These are phyloP conservation scores for Ceratosolen fusciceps DNA, from an alignment of 1,140 invertebrate species.

Conservation along the genomic window DNA sequence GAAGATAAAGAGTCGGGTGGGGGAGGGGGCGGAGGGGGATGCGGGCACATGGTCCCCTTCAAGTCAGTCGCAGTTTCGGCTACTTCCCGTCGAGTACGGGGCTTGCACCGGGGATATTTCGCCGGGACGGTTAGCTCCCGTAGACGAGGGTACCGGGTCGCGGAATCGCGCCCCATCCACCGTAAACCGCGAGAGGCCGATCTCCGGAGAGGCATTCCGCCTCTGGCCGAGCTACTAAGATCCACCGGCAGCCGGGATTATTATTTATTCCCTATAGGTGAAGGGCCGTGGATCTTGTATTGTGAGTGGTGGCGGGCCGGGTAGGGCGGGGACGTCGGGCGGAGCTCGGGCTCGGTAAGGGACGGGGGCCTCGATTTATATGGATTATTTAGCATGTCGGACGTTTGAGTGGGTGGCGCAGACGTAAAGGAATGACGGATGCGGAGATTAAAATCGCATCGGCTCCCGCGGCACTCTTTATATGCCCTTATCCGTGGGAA, in stretches of 20 bases:
- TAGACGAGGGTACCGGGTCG: not conserved
- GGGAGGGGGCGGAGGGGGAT: not conserved
- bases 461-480: not conserved
- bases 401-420: not conserved
- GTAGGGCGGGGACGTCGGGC: too few relatives aligned
- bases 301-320: too few relatives aligned
- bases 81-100: not conserved
- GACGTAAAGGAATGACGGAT: not conserved
- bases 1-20: slow-evolving; percentile 16
- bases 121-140: not conserved
- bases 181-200: not conserved
- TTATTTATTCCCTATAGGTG: too few relatives aligned
- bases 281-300: too few relatives aligned
- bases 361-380: not conserved
- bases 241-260: too few relatives aligned
- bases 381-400: not conserved
- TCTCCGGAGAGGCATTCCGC: not conserved
- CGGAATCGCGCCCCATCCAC: not conserved
- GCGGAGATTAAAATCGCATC: not conserved
- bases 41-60: not conserved
- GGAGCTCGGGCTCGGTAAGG: not conserved
- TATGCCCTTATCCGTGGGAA: not conserved
- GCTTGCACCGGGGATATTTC: not conserved
- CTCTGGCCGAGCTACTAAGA: too few relatives aligned
- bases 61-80: not conserved